A percentile compares a stretch with the other conserved stretches of the same genome.
Evolutionary conservation across 2,888 invertebrate genomes (phyloP).

Genomic region (Phalangium opilio): DNA sequence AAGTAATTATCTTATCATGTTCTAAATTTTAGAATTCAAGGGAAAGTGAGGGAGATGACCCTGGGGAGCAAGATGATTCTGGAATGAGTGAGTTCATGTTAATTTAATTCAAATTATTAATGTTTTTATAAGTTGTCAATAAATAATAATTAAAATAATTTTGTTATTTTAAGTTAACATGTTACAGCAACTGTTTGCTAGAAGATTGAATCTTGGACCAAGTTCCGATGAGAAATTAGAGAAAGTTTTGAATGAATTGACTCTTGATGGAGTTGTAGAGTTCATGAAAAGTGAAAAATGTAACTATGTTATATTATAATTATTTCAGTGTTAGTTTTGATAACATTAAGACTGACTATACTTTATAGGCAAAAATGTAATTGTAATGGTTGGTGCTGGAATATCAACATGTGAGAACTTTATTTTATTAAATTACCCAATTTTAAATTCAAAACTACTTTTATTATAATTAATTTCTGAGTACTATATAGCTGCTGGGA

Average conservation of each 20-base stretch:
- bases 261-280: constrained; percentile 57
- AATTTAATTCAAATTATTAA: too few species aligned
- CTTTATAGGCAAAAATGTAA: constrained; percentile 47
- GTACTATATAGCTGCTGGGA: constrained; percentile 60
- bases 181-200: too few species aligned
- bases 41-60: too few species aligned
- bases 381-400: constrained; percentile 90
- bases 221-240: constrained; percentile 10
- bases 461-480: too few species aligned
- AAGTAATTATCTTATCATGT: too few species aligned
- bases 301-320: constrained; percentile 13
- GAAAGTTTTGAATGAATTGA: constrained; percentile 50
- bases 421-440: neutral
- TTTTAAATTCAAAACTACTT: neutral
- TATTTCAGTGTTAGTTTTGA: neutral
- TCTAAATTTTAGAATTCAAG: too few species aligned
- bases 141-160: too few species aligned
- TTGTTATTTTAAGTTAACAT: too few species aligned
- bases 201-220: too few species aligned
- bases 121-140: too few species aligned
- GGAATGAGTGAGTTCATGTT: too few species aligned
- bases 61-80: too few species aligned
- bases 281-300: constrained; percentile 61
- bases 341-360: neutral
- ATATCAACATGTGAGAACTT: constrained; percentile 74